Evolutionary conservation across 1,140 invertebrate genomes (phyloP).

Genomic region (Drosophila orena): DNA sequence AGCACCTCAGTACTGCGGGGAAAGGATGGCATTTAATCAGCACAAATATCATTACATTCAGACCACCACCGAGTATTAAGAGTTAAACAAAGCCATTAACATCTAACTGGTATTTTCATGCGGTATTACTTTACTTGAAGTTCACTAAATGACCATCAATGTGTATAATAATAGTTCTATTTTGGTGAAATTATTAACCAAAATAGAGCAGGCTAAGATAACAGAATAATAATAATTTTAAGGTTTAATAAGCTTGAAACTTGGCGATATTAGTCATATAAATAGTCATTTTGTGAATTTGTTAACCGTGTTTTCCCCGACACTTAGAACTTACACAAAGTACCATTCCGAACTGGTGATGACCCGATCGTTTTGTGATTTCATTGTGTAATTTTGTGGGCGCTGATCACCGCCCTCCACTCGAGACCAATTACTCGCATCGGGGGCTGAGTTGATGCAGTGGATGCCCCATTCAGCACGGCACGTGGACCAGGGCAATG

Average conservation of each 20-base stretch:
- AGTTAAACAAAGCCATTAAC: conserved; percentile 9
- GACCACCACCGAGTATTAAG: conserved; percentile 26
- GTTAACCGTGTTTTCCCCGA: background rate
- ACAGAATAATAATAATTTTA: too few relatives aligned
- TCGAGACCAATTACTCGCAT: conserved; percentile 14
- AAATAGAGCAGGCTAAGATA: too few relatives aligned
- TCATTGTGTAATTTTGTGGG: conserved; percentile 15
- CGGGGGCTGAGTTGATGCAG: conserved; percentile 70
- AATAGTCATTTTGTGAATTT: background rate
- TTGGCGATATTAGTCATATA: background rate
- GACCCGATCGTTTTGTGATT: conserved; percentile 38
- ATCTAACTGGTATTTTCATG: background rate
- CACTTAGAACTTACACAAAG: conserved; percentile 86
- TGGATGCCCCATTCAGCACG: conserved; percentile 86
- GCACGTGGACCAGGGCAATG: conserved; percentile 89
- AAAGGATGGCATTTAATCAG: background rate
- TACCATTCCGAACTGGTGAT: conserved; percentile 87
- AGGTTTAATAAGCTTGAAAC: too few relatives aligned
- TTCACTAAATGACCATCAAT: background rate
- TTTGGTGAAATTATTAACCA: background rate
- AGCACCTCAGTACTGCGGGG: conserved; percentile 88
- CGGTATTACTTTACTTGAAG: conserved; percentile 6
- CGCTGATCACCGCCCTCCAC: conserved; percentile 20
- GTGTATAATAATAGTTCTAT: background rate
- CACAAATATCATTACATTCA: background rate